Base-by-base conservation (phyloP, 1,140 invertebrate genomes). In the Papilio polytes region DNA sequence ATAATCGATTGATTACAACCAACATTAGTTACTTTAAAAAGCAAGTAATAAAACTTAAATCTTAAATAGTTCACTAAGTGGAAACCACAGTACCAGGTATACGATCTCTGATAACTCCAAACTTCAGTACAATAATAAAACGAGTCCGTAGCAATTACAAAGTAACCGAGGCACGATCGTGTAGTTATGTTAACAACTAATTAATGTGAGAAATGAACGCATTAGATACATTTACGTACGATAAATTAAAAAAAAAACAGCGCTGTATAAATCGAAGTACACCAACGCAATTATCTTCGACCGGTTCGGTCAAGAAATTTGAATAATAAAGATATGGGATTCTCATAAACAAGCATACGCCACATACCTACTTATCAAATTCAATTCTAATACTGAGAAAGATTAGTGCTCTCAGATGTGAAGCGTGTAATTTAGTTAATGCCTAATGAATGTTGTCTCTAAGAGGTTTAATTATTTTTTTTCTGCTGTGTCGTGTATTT, bases 301-400 rank as follows among this genome's bases (percentile, higher is more conserved):
- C 91, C 91, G 93, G 91, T 91, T 88, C 80, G 53, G 70, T 18
- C 81, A 78, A 86, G 82, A 88, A 82, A 91, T 91, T 91, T 89
- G 83, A 90, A 94, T 92, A 92, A 92, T 92, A 92, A 92, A 93
- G 91, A 94, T 92, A 93, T 83, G 84, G 86, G 83, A 84, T 87
- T 80, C 82, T 86, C 84, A 89, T 93, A 93, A 92, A 93, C 87
- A 90, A 91, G 88, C 91, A 94, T 93, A 94, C 87, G 88, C 88
- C 91, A 94, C 92, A 90, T 94, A 91, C 87, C 86, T 89, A 91
- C 90, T 92, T 94, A 92, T 91, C 90, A 91, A 92, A 90, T 91
- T 91, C 89, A 91, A 91, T 91, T 91, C 89, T 90, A 90, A 85
- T 90, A 83, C 85, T 80, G 87, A 66, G 82, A 87, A 44, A 89